Base-by-base conservation (phyloP, 92 coral and sea anemone species). In the Parazoanthus darwini region DNA sequence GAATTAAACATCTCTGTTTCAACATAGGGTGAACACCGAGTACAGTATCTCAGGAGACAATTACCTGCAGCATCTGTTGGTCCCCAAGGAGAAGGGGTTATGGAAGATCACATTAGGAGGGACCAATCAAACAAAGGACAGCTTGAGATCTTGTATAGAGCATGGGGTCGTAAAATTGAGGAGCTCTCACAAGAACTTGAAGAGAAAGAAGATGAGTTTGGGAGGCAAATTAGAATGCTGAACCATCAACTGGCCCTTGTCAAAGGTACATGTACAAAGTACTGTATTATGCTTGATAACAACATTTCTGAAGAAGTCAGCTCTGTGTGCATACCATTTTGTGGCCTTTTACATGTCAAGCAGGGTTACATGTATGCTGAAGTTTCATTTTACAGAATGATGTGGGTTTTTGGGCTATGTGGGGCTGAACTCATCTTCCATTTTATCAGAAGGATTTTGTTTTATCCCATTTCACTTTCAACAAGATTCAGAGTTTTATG, bases 91-190 rank as follows among this genome's bases (percentile, higher is more conserved):
- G 78, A 87, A 36, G 67, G 46, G 5, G 11, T 8, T 35, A 51
- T 29, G 29, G 90, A 84, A 1, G n/a, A 37, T 76, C 83, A 81
- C 26, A 74, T 18, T 11, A 82, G 82, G 6, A 75, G 37, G 11
- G 89, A 81, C n/a, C 67, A 65, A 76, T 66, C 73, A 59, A 93
- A 92, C 54, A 67, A 72, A 13, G 91, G 93, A 3, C 99, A 97
- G 89, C 91, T 97, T 8, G 98, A 95, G 90, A 86, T 94, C n/a
- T 85, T 97, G 85, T 94, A 97, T 83, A 94, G 93, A 78, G 99
- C 99, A 26, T 92, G 99, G 14, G 98, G 98, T 33, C 87, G 99
- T 59, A 95, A 97, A 63, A 88, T 97, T 74, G 97, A 97, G 87
- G 98, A 97, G 58, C 71, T 97, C 80, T 94, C 95, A 23, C 89